Conservation (phyloP, 2,113 vertebrate genomes). For the Thymallus thymallus region DNA sequence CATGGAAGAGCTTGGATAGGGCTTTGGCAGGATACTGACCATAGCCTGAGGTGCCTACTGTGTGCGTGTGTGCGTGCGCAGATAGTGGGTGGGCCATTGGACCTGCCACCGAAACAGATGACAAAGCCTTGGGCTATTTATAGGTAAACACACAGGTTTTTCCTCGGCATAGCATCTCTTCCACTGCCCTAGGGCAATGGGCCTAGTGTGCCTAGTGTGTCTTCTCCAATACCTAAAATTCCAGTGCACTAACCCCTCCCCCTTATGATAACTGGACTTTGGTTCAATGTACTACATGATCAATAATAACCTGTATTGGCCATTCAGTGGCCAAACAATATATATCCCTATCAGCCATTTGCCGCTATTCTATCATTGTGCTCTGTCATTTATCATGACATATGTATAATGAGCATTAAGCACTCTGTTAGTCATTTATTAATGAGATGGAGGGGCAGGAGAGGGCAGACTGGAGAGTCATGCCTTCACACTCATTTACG, state of each 20-base stretch:
- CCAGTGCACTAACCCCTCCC: not conserved
- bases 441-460: constrained; percentile 14
- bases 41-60: constrained; percentile 24
- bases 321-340: not conserved
- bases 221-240: constrained; percentile 12
- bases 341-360: not conserved
- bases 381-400: no score
- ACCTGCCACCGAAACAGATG: constrained; percentile 46
- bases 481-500: constrained; percentile 60
- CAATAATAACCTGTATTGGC: not conserved
- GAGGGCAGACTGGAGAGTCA: constrained; percentile 27
- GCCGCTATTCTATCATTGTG: no score
- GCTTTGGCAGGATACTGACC: constrained; percentile 17
- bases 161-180: constrained; percentile 31
- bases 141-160: constrained; percentile 39
- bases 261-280: not conserved
- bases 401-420: no score
- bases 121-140: constrained; percentile 49
- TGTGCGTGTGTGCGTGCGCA: not conserved
- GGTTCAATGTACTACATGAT: not conserved
- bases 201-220: constrained; percentile 3
- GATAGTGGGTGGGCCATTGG: constrained; percentile 14
- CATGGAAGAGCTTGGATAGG: not conserved
- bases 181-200: constrained; percentile 31
- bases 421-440: no score